These are phyloP conservation scores for Natrix natrix DNA, from an alignment of 2,797 vertebrate genomes.

Conservation along the genomic window DNA sequence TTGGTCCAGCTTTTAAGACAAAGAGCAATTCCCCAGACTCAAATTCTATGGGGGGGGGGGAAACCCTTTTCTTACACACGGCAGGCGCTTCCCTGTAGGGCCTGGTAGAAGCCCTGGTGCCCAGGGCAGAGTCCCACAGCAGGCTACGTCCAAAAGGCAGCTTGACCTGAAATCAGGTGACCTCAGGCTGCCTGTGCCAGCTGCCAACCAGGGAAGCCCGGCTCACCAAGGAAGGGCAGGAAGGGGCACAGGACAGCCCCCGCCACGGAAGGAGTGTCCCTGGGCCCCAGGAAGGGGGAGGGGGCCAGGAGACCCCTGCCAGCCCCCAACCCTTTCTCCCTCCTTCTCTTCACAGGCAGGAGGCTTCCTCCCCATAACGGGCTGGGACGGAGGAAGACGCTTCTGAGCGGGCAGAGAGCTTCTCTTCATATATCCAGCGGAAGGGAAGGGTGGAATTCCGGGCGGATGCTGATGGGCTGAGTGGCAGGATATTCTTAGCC, in stretches of 20 bases:
- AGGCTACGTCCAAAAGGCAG: fast-evolving
- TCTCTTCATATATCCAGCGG: neutral
- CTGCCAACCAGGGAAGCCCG: neutral
- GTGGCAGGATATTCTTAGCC: neutral
- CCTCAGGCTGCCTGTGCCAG: neutral
- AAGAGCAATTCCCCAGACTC: neutral
- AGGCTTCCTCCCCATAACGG: neutral
- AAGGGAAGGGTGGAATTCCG: neutral
- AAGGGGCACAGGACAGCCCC: neutral
- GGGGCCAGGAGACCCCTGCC: neutral
- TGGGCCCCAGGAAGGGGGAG: neutral
- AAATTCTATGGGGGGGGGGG: neutral
- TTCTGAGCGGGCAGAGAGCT: neutral
- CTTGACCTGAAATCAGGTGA: neutral
- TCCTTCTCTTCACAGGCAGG: neutral
- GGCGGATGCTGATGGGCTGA: neutral
- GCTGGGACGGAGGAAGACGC: neutral
- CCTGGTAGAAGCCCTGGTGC: neutral
- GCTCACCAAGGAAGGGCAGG: neutral
- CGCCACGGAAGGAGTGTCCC: neutral
- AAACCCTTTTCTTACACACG: neutral
- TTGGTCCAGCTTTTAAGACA: neutral
- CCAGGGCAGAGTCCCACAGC: neutral
- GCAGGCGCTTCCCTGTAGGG: neutral
- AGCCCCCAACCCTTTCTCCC: neutral